A percentile compares a stretch with the other conserved stretches of the same genome.
Conservation (phyloP, 2,797 vertebrate genomes). For the Enteromius radiatus region DNA sequence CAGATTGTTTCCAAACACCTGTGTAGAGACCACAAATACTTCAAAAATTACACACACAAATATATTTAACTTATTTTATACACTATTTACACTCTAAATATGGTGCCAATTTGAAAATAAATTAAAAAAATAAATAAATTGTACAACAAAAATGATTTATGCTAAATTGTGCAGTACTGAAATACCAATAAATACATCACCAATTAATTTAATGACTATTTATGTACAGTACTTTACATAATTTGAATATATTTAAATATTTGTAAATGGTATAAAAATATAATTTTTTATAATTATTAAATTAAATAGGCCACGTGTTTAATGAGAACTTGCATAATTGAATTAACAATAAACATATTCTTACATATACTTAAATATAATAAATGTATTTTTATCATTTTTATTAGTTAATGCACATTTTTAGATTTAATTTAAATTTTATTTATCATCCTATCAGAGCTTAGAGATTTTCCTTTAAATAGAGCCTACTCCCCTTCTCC, state of each 20-base stretch:
- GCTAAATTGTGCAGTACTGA: not conserved
- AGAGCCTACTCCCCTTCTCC: too few species aligned
- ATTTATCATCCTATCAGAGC: not conserved
- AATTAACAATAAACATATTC: not conserved
- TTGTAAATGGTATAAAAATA: not conserved
- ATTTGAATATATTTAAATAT: not conserved
- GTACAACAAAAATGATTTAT: too few species aligned
- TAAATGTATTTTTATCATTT: not conserved
- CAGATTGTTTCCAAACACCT: slow-evolving; percentile 25
- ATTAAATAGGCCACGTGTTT: not conserved
- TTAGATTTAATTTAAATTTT: not conserved
- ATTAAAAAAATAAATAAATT: not conserved
- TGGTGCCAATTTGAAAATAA: not conserved
- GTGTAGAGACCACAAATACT: not conserved
- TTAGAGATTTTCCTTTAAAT: too few species aligned
- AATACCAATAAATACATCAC: not conserved
- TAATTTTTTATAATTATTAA: too few species aligned
- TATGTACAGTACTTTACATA: not conserved
- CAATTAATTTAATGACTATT: not conserved
- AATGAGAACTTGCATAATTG: too few species aligned
- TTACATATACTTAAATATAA: too few species aligned
- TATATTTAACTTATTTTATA: not conserved
- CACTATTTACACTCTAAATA: not conserved
- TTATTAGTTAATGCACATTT: not conserved
- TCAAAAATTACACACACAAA: not conserved